Percentiles rank a stretch among this genome's conserved stretches.
Conservation (phyloP, 2,113 vertebrate species). For the Telmatochromis sp. region DNA sequence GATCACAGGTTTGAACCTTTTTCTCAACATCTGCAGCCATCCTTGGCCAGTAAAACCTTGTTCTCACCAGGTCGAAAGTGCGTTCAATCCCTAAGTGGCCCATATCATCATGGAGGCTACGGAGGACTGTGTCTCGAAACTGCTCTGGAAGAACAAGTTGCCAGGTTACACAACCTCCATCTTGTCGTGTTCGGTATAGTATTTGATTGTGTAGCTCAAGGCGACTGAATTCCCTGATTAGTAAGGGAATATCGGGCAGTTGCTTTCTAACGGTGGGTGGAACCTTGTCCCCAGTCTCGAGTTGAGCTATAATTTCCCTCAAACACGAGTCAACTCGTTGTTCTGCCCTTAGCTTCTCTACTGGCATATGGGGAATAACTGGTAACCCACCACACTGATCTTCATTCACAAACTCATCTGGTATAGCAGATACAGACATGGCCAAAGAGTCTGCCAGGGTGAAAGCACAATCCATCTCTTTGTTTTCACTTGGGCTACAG, state of each 20-base stretch:
- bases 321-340: rapidly evolving
- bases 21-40: neutral
- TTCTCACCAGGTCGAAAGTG: neutral
- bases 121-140: too few relatives aligned
- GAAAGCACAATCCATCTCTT: too few relatives aligned
- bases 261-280: too few relatives aligned
- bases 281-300: too few relatives aligned
- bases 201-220: too few relatives aligned
- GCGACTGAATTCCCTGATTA: rapidly evolving
- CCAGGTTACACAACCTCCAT: too few relatives aligned
- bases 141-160: too few relatives aligned
- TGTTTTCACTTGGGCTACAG: too few relatives aligned
- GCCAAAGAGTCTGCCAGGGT: rapidly evolving
- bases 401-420: too few relatives aligned
- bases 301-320: rapidly evolving
- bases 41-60: neutral
- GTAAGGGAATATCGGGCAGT: rapidly evolving
- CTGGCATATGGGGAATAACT: too few relatives aligned
- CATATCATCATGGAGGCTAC: too few relatives aligned
- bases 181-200: rapidly evolving
- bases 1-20: neutral
- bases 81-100: rapidly evolving
- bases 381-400: too few relatives aligned
- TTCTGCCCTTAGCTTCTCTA: rapidly evolving
- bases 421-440: rapidly evolving